Evolutionary conservation across 53 echinoderm and acorn worm species (phyloP).

Genomic region (Zoroaster sp.): DNA sequence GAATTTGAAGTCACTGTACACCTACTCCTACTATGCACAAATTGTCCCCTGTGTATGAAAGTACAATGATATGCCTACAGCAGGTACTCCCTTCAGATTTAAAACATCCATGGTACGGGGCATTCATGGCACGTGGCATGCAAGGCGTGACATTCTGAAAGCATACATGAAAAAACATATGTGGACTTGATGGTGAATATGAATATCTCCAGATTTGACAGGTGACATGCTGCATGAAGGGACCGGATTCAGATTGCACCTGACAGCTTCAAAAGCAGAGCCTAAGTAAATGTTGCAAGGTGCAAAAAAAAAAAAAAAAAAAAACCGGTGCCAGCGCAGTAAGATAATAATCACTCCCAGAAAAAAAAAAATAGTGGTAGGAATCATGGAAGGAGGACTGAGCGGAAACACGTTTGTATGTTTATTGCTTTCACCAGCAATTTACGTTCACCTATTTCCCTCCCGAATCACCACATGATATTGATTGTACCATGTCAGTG

Average conservation of each 20-base stretch:
- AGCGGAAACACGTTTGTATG: no score
- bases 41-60: no score
- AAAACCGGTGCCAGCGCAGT: constrained; percentile 12
- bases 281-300: neutral
- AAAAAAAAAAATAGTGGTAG: no score
- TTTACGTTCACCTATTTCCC: no score
- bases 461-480: no score
- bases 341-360: neutral
- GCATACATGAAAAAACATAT: constrained; percentile 30
- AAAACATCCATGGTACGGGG: neutral
- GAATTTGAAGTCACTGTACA: no score
- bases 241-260: neutral
- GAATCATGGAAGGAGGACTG: no score
- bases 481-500: no score
- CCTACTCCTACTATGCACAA: no score
- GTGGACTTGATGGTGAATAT: neutral
- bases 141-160: neutral
- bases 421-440: no score
- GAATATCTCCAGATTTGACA: neutral
- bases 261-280: neutral
- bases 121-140: neutral
- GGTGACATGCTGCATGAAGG: constrained; percentile 8
- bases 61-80: no score
- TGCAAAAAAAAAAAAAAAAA: neutral
- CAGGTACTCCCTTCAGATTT: no score